A percentile compares a stretch with the other conserved stretches of the same genome.
These are phyloP conservation scores for Monochamus alternatus DNA, from an alignment of 2,888 invertebrate genomes.

Conservation along the genomic window DNA sequence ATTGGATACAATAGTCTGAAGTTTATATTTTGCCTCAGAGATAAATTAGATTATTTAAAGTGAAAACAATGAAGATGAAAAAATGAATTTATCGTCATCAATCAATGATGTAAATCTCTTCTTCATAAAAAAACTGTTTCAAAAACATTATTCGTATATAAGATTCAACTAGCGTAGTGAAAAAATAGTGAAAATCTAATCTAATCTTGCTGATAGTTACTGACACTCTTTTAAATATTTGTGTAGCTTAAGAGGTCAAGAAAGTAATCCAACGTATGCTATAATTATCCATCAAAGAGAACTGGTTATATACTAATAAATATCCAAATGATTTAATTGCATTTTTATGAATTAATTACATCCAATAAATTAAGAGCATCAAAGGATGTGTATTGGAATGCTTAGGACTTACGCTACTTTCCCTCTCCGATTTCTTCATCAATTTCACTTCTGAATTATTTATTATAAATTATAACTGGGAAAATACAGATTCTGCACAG, in stretches of 20 bases:
- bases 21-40: too few species aligned
- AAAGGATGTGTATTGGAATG: neutral
- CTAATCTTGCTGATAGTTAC: too few species aligned
- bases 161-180: too few species aligned
- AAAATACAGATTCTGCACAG: neutral
- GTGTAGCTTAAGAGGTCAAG: neutral
- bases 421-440: neutral
- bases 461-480: slow-evolving; percentile 3
- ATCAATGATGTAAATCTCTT: too few species aligned
- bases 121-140: too few species aligned
- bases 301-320: slow-evolving; percentile 3
- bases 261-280: neutral
- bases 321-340: neutral
- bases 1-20: too few species aligned
- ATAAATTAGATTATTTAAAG: too few species aligned
- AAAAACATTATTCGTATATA: too few species aligned
- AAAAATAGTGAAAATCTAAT: too few species aligned
- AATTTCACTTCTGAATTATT: slow-evolving; percentile 30
- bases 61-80: too few species aligned
- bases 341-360: slow-evolving; percentile 5
- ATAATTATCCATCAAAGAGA: neutral
- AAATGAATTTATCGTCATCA: too few species aligned
- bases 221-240: too few species aligned
- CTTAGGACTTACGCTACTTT: neutral
- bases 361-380: neutral